phyloP scores from a whole-genome alignment of 2,888 invertebrate genomes.

The Gari tellinella region DNA sequence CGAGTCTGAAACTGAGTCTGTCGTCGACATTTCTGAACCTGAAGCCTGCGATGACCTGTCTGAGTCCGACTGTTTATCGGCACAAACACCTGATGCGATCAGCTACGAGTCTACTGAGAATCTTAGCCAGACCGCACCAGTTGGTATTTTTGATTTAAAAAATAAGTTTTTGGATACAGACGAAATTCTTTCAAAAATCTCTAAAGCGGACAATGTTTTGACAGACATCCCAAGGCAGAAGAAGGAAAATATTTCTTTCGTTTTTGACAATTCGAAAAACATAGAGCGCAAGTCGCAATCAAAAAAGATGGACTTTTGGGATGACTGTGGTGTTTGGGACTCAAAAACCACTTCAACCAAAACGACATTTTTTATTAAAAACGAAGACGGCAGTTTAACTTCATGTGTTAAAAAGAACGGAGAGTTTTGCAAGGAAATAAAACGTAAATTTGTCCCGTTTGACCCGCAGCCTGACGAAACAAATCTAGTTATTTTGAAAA shows the following conservation, averaged over 20 bases:
- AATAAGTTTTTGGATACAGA: too few relatives aligned
- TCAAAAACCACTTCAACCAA: constrained; percentile 9
- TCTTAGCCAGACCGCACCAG: too few relatives aligned
- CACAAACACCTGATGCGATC: too few relatives aligned
- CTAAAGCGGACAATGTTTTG: neutral
- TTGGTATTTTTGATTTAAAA: too few relatives aligned
- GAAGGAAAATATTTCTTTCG: constrained; percentile 10
- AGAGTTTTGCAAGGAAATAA: constrained; percentile 18
- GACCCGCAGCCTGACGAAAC: constrained; percentile 19
- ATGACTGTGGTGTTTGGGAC: constrained; percentile 18
- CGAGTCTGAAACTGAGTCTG: too few relatives aligned
- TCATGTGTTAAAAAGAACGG: constrained; percentile 12
- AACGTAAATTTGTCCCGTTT: constrained; percentile 26
- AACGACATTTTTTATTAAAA: constrained; percentile 14
- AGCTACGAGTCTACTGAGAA: too few relatives aligned
- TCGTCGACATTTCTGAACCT: too few relatives aligned
- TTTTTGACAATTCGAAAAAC: constrained; percentile 9
- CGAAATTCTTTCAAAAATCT: neutral
- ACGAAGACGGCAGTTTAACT: neutral
- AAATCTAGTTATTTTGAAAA: constrained; percentile 13
- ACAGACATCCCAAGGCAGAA: constrained; percentile 2
- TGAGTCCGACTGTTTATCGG: too few relatives aligned
- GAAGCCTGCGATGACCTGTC: too few relatives aligned
- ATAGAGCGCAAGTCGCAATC: neutral
- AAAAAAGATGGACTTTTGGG: constrained; percentile 11